Evolutionary conservation across 2,113 vertebrate genomes (phyloP), one percentile per base, ranked within the genome.

Genomic region (Tragulus kanchil): DNA sequence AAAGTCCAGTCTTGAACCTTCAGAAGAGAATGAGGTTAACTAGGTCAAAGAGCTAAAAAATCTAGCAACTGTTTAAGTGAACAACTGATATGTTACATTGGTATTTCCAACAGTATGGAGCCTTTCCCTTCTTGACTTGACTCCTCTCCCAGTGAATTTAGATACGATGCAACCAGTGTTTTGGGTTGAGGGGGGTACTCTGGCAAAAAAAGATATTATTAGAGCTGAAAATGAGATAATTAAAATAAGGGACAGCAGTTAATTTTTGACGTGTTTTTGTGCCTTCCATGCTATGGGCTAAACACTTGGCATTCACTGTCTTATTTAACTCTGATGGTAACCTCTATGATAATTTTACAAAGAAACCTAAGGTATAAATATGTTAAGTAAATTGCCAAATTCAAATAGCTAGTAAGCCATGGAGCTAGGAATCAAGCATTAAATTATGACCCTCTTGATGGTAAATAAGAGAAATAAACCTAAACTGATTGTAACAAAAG

Each of bases 381-480:
- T n/a, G n/a, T n/a, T n/a, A n/a, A n/a, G 28, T 81, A 65, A 93
- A 21, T 64, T 94, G 17, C 26, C 48, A 48, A 56, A 81, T 83
- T 79, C 2, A 45, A 90, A 50, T 1, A 89, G 26, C 59, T 75
- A 62, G 11, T 54, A 23, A 65, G 17, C 65, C 13, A 10, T 31
- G 19, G 12, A 28, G 12, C 28, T 54, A 71, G 54, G 52, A 64
- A 64, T 71, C 3, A 89, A 85, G 26, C 36, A n/a, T 17, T n/a
- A 79, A 75, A 45, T 75, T n/a, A 58, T 28, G 23, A 12, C 3
- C 3, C n/a, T 85, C 52, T 8, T 12, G 5, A 17, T 67, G 28
- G n/a, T 83, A 84, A 50, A 8, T 48, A 73, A 84, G 42, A 77
- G 59, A 85, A 93, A 85, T 48, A 78, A 90, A 93, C 25, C 58